Evolutionary conservation across 2,888 invertebrate species (phyloP), one percentile per base, ranked within the genome.

Genomic region (Archips xylosteana): DNA sequence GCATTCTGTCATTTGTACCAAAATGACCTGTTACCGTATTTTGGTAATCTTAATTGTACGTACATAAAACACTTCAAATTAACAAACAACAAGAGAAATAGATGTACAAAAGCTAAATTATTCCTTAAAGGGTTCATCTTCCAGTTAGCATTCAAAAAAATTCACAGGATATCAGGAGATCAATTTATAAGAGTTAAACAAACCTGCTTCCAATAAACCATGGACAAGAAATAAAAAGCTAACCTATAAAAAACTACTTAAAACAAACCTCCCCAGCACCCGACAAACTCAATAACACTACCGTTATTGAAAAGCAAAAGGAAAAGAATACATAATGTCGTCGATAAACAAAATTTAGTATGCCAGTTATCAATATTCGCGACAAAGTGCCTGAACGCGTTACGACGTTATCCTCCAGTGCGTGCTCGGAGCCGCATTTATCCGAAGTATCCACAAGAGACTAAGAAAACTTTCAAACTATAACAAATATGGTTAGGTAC

Each of bases 271-370:
- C n/a, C 47, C 34, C 23, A 23, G 54, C 51, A 39, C 61, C 49
- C n/a, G 42, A 62, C 42, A 45, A 32, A 64, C 15, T n/a, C 47
- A 34, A 60, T 59, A 70, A 45, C 62, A 57, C 70, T 23, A 36
- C 34, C 49, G 15, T 12, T 54, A 34, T 54, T 15, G 13, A 34
- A 45, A 13, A 47, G 12, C 23, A 45, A 60, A 60, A 47, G 63
- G 57, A 39, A 60, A n/a, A 34, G 15, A 36, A 70, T 57, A 65
- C 49, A 60, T 54, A 67, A 54, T 61, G 57, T 39, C 63, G 61
- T 23, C 67, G 67, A 67, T 72, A 72, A 72, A 72, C 66, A 72
- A 34, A 72, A 67, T 72, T 72, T 72, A 72, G 71, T 72, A 54
- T 42, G 61, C 39, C 32, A 60, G 54, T 68, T 72, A 67, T 62